Evolutionary conservation across 2,888 invertebrate species (phyloP).

Genomic region (Pseudococcus longispinus): DNA sequence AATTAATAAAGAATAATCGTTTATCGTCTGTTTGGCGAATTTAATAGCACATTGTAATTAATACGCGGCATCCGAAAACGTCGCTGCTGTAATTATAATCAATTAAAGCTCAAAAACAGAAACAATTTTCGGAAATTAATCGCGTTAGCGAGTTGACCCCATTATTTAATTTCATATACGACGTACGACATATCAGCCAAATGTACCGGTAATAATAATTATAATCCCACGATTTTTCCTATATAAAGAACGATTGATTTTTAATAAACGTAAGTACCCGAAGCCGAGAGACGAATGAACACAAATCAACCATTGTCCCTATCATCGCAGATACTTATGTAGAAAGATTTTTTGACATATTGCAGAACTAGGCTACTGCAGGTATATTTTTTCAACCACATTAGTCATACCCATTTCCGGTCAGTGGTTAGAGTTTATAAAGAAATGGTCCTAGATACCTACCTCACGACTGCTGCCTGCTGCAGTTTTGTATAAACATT

Average conservation of each 20-base stretch:
- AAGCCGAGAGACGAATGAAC: too few species aligned
- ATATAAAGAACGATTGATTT: neutral
- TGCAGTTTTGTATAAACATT: neutral
- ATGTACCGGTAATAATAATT: neutral
- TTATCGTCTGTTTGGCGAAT: constrained; percentile 49
- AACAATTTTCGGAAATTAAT: constrained; percentile 43
- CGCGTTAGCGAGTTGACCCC: constrained; percentile 47
- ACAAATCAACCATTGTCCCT: neutral
- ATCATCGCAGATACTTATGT: neutral
- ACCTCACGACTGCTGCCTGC: neutral
- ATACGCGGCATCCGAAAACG: neutral
- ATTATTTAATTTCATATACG: neutral
- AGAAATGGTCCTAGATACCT: neutral
- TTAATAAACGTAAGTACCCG: too few species aligned
- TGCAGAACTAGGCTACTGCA: neutral
- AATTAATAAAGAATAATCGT: constrained; percentile 46
- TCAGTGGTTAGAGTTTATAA: neutral
- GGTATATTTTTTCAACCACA: neutral
- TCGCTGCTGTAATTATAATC: constrained; percentile 46
- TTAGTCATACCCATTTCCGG: constrained; percentile 1
- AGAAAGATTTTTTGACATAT: neutral
- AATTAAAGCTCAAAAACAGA: constrained; percentile 33
- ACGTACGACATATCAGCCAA: neutral
- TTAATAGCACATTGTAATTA: constrained; percentile 44
- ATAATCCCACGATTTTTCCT: neutral